Base-by-base conservation (phyloP, 2,888 invertebrate genomes). In the Drosophila neutralis region DNA sequence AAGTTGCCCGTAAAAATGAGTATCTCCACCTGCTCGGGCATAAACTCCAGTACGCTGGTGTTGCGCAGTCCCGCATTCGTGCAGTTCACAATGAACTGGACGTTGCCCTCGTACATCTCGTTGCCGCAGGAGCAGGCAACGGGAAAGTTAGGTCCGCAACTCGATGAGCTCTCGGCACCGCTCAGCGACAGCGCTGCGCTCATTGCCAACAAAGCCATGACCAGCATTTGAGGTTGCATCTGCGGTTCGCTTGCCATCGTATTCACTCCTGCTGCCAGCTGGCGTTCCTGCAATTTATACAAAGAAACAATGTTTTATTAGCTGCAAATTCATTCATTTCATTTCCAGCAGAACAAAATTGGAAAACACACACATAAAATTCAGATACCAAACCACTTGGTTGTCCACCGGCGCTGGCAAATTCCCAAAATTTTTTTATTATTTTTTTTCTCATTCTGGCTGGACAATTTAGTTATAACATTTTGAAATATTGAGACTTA, bases 1-100 rank as follows among this genome's bases (percentile, higher is more conserved):
- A 94, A 92, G 87, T 97, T 97, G 15, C 96, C 96, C 2, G 95
- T 95, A 87, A 96, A 96, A 71, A 96, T 95, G 2, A 97, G 92
- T 42, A 95, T 95, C 92, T 96, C 94, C 5, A 96, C 96, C 78
- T 95, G 93, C 21, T 94, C 93, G 0, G 96, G 96, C 72, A 97
- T 93, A 61, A 94, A 93, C 80, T 94, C 93, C 24, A 97, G 92
- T 79, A 96, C 94, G 21, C 93, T 93, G 0, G 95, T 94, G 72
- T 94, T 94, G 1, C 89, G 94, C 81, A 96, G 95, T 2, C 94
- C 94, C 0, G 94, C 92, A 83, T 95, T 93, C 1, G 96, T 96
- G 90, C 97, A 97, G 91, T 96, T 96, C 0, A 96, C 96, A 11
- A 96, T 94, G 79, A 94, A 96, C 74, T 94, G 94, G 54, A 93